A percentile compares a stretch with the other conserved stretches of the same genome.
Evolutionary conservation across 2,113 vertebrate species (phyloP).

Genomic region (Mesocricetus auratus): DNA sequence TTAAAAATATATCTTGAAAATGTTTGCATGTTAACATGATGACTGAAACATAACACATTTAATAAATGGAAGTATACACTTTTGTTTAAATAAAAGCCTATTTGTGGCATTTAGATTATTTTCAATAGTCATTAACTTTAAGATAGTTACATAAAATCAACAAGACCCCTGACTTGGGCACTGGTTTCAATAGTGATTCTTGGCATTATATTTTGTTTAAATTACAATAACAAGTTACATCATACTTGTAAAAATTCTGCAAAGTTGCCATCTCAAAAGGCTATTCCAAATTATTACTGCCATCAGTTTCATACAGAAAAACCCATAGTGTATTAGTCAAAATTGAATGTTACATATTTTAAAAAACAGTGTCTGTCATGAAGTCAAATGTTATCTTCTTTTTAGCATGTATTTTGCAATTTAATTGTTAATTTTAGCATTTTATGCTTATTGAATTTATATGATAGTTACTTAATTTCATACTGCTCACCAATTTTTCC

Average conservation of each 20-base stretch:
- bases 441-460: background rate
- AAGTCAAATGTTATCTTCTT: background rate
- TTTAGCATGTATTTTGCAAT: background rate
- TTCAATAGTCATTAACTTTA: background rate
- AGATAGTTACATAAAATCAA: background rate
- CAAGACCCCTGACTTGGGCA: background rate
- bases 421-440: background rate
- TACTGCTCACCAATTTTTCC: background rate
- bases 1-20: background rate
- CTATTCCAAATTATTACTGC: background rate
- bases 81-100: background rate
- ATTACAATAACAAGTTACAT: background rate
- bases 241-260: background rate
- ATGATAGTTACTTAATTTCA: background rate
- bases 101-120: background rate
- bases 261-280: background rate
- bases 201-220: background rate
- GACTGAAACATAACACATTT: background rate
- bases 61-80: background rate
- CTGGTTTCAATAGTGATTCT: background rate
- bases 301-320: background rate
- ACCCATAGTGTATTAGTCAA: background rate
- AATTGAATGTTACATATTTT: background rate
- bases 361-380: background rate
- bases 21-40: background rate